Evolutionary conservation across 2,888 invertebrate genomes (phyloP).

Genomic region (Pasiphila rectangulata): DNA sequence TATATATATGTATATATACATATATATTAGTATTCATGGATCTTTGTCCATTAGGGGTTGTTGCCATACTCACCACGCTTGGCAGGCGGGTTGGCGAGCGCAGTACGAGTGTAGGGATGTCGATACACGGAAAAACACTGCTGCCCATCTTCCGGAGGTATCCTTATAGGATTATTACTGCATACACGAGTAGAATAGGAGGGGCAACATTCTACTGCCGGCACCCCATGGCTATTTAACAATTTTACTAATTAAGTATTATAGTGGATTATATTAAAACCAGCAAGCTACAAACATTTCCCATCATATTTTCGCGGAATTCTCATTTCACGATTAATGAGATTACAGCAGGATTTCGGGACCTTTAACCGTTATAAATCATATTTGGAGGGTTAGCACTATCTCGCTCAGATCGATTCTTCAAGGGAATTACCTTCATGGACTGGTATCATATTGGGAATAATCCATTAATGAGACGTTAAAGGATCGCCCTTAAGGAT

Average conservation of each 20-base stretch:
- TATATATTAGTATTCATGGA: too few relatives aligned
- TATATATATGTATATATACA: too few relatives aligned
- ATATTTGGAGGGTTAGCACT: conserved; percentile 14
- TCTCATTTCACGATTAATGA: conserved; percentile 13
- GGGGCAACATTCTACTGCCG: too few relatives aligned
- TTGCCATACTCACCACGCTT: too few relatives aligned
- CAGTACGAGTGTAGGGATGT: too few relatives aligned
- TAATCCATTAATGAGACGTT: background rate
- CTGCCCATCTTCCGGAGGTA: too few relatives aligned
- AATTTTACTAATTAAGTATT: background rate
- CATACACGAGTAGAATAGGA: too few relatives aligned
- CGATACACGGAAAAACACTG: too few relatives aligned
- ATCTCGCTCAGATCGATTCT: conserved; percentile 11
- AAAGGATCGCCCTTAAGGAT: background rate
- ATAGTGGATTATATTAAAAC: background rate
- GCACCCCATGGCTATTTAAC: too few relatives aligned
- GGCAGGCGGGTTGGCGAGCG: too few relatives aligned
- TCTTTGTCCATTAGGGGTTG: too few relatives aligned
- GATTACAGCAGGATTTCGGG: conserved; percentile 12
- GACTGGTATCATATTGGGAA: background rate
- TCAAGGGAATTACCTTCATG: conserved; percentile 9
- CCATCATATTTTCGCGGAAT: background rate
- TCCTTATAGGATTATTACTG: too few relatives aligned
- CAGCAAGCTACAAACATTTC: background rate
- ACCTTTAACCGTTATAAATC: conserved; percentile 17